Conservation (phyloP, 1,140 invertebrate species). For the Drosophila baimaii region DNA sequence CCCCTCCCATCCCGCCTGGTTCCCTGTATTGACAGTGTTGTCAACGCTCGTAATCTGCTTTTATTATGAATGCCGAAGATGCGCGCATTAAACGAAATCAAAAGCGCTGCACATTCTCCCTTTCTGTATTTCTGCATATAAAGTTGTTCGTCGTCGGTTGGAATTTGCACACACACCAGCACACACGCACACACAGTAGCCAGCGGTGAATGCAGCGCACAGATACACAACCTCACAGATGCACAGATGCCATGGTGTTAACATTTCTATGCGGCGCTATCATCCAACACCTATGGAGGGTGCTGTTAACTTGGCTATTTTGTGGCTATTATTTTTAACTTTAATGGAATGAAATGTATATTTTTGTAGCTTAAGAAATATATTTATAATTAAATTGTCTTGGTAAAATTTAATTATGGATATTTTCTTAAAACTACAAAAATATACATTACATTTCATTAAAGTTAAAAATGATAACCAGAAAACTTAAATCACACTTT, state of each 20-base stretch:
- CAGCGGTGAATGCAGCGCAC: conserved; percentile 25
- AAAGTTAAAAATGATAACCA: no score
- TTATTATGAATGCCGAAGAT: conserved; percentile 68
- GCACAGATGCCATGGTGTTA: conserved; percentile 48
- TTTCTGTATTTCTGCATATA: conserved; percentile 55
- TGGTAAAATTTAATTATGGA: no score
- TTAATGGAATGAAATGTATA: background rate
- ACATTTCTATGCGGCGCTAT: conserved; percentile 72
- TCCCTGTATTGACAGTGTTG: conserved; percentile 72
- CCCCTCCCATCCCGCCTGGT: background rate
- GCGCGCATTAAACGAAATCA: conserved; percentile 69
- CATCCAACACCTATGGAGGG: conserved; percentile 62
- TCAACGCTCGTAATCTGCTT: conserved; percentile 76
- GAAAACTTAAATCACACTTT: no score
- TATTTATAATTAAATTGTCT: no score
- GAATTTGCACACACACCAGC: conserved; percentile 60
- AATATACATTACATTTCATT: no score
- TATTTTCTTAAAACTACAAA: no score
- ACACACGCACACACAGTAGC: conserved; percentile 13
- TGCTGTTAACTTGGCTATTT: conserved; percentile 17
- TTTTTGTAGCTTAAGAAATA: no score
- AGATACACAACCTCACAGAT: conserved; percentile 28
- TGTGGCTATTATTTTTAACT: no score
- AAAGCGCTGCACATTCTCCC: conserved; percentile 55
- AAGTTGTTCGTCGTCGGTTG: conserved; percentile 66